Percentiles rank a stretch among this genome's conserved stretches.
Evolutionary conservation across 2,113 vertebrate species (phyloP).

Genomic region (Puma concolor): DNA sequence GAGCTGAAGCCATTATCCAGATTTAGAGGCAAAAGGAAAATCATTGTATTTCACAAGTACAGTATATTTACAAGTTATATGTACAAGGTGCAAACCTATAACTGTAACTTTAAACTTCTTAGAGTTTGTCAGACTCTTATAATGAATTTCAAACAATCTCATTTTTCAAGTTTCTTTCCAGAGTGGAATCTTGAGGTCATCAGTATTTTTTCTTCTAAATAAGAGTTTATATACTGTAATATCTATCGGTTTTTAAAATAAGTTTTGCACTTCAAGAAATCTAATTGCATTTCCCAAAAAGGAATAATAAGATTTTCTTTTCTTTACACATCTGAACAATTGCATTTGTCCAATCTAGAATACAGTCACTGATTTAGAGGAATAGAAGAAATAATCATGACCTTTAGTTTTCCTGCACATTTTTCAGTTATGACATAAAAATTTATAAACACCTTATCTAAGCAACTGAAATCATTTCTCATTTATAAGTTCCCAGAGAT

Average conservation of each 20-base stretch:
- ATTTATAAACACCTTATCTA: background rate
- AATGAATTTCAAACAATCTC: conserved; percentile 31
- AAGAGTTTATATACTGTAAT: background rate
- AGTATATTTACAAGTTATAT: background rate
- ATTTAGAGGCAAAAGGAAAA: conserved; percentile 56
- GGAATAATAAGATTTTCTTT: conserved; percentile 2
- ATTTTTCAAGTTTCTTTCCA: background rate
- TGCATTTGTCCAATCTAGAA: background rate
- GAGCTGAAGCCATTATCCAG: background rate
- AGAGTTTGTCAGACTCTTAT: conserved; percentile 42
- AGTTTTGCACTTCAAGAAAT: background rate
- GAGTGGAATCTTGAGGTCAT: background rate
- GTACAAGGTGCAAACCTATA: background rate
- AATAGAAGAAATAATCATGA: background rate
- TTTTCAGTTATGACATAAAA: background rate
- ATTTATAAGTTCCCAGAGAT: background rate
- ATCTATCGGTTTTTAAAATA: background rate
- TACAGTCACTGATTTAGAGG: background rate
- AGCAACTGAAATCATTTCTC: background rate
- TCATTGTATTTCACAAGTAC: background rate
- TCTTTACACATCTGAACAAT: background rate
- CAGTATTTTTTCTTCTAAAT: background rate
- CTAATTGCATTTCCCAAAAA: background rate
- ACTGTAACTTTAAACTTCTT: background rate
- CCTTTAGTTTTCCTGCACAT: background rate